Conservation (phyloP, 2,113 vertebrate species). For the Saccopteryx bilineata region DNA sequence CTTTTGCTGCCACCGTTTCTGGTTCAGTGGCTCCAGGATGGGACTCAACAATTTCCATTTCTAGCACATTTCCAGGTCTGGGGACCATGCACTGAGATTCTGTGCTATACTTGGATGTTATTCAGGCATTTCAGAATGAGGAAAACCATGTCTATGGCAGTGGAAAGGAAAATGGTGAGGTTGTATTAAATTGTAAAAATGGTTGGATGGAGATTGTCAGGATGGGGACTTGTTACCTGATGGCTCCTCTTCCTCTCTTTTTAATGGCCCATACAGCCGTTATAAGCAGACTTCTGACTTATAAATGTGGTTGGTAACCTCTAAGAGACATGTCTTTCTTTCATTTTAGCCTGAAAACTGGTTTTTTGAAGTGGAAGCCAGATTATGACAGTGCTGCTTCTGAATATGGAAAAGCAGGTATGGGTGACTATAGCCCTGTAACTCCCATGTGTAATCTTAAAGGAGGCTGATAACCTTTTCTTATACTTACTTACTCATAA, state of each 20-base stretch:
- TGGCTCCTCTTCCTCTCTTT: neutral
- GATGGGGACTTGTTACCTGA: neutral
- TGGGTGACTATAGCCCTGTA: constrained; percentile 22
- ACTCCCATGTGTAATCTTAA: neutral
- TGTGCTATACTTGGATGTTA: neutral
- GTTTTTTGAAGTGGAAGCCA: constrained; percentile 99
- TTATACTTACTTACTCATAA: neutral
- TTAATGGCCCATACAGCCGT: neutral
- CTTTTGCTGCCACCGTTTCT: neutral
- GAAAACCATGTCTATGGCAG: neutral
- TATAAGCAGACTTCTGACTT: neutral
- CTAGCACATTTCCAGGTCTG: neutral
- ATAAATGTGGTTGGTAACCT: constrained; percentile 30
- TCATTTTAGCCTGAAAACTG: constrained; percentile 95
- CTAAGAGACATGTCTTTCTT: constrained; percentile 71
- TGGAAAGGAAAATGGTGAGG: neutral
- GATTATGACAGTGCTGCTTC: constrained; percentile 98
- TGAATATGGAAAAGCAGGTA: constrained; percentile 99
- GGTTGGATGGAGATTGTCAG: neutral
- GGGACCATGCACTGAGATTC: neutral
- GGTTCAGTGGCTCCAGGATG: neutral
- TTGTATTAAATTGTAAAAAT: neutral
- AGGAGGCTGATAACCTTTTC: neutral
- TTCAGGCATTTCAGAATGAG: neutral
- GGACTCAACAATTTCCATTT: neutral